Evolutionary conservation across 2,113 vertebrate genomes (phyloP), one percentile per base, ranked within the genome.

Genomic region (Lampris megalopsis): DNA sequence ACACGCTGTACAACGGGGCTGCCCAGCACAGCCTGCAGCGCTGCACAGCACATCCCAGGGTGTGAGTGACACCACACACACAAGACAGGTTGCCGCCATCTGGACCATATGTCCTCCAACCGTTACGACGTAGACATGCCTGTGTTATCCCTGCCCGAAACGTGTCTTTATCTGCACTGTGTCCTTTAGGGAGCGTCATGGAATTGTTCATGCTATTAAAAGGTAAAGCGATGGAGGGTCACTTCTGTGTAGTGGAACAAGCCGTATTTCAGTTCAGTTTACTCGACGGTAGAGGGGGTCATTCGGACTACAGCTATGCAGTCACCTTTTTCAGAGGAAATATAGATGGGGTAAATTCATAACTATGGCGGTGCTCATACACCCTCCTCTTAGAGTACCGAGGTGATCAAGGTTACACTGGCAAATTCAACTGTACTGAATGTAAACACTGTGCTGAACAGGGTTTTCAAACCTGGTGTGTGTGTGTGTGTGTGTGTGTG

Each of bases 181-280:
- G 75, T 77, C 75, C 80, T 87, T 87, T 79, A 72, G 78, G 82
- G 79, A 89, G 83, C 71, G 80, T 81, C 77, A 80, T 45, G 50
- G 54, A 77, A 59, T 82, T 63, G 60, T 54, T 24, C 61, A 68
- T 42, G 45, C 71, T 79, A 36, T 80, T 82, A 84, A 76, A 63
- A 77, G 24, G 74, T 36, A 73, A 47, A 59, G 62, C 4, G n/a
- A 82, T 59, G 57, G 66, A 35, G 7, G 60, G 36, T 47, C 53
- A 35, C 74, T 52, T 6, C 9, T 61, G 56, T 48, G 43, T 56
- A 81, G 38, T 43, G 49, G 54, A 72, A 47, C 5, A 38, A 71
- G 43, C 68, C 64, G 60, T 59, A 6, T 64, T 24, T 24, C 24
- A 24, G 24, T 24, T 24, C 24, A 24, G 24, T 24, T 24, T 24